These are phyloP conservation scores for Xestobium rufovillosum DNA, from an alignment of 2,888 invertebrate genomes.

Conservation along the genomic window DNA sequence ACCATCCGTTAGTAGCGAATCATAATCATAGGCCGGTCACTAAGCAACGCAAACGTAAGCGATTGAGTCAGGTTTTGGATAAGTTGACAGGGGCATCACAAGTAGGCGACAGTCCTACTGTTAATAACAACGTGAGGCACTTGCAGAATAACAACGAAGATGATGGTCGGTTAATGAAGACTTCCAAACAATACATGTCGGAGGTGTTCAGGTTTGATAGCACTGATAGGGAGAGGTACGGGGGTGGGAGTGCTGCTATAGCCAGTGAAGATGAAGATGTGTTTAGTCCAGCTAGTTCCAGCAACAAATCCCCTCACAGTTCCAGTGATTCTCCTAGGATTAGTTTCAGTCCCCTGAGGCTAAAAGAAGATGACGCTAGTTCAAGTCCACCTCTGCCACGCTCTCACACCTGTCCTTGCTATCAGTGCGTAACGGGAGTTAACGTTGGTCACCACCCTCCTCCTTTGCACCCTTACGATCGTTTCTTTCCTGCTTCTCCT, in stretches of 20 bases:
- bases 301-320: slow-evolving; percentile 49
- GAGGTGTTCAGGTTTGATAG: slow-evolving; percentile 50
- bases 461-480: slow-evolving; percentile 42
- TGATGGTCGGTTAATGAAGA: slow-evolving; percentile 28
- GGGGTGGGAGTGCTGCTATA: slow-evolving; percentile 32
- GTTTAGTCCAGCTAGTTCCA: slow-evolving; percentile 51
- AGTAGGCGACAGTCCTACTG: slow-evolving; percentile 30
- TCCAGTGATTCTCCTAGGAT: slow-evolving; percentile 48
- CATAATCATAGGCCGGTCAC: slow-evolving; percentile 54
- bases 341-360: slow-evolving; percentile 49
- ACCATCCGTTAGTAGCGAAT: slow-evolving; percentile 54
- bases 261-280: slow-evolving; percentile 53
- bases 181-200: slow-evolving; percentile 36
- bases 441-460: slow-evolving; percentile 37
- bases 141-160: slow-evolving; percentile 38
- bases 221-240: slow-evolving; percentile 35
- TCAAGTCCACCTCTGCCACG: slow-evolving; percentile 37
- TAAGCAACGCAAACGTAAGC: slow-evolving; percentile 68
- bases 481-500: slow-evolving; percentile 49
- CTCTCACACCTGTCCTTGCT: slow-evolving; percentile 38
- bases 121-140: slow-evolving; percentile 46
- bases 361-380: slow-evolving; percentile 47
- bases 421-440: slow-evolving; percentile 39
- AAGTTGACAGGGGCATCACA: slow-evolving; percentile 50
- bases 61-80: slow-evolving; percentile 73